These are phyloP conservation scores for Odontamblyopus lacepedii DNA, from an alignment of 2,797 vertebrate genomes.

Conservation along the genomic window DNA sequence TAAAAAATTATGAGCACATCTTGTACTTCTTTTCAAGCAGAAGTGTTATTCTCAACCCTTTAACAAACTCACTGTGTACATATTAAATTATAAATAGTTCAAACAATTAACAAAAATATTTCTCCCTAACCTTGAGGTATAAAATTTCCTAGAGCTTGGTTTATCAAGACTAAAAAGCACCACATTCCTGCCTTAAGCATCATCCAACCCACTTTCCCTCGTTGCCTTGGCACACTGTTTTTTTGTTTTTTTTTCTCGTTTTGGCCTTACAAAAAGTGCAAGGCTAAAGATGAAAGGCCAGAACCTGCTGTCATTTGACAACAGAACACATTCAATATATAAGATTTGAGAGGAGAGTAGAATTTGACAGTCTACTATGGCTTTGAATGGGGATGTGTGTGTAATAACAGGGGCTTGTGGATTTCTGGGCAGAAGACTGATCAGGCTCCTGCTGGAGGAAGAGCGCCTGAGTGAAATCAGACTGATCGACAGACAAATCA, in stretches of 20 bases:
- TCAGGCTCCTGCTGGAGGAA: slow-evolving; percentile 84
- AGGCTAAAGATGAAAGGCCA: slow-evolving; percentile 22
- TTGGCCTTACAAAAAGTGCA: slow-evolving; percentile 41
- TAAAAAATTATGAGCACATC: background rate
- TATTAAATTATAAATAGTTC: background rate
- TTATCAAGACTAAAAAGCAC: slow-evolving; percentile 24
- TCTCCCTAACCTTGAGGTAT: slow-evolving; percentile 48
- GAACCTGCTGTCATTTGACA: slow-evolving; percentile 13
- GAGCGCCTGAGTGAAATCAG: slow-evolving; percentile 83
- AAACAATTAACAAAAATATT: background rate
- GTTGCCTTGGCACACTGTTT: slow-evolving; percentile 18
- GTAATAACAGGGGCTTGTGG: slow-evolving; percentile 91
- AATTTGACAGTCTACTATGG: slow-evolving; percentile 53
- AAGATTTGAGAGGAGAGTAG: background rate
- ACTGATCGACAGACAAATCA: slow-evolving; percentile 82
- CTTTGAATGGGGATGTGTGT: slow-evolving; percentile 81
- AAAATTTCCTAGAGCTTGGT: slow-evolving; percentile 31
- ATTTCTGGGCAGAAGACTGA: slow-evolving; percentile 86
- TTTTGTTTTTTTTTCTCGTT: slow-evolving; percentile 27
- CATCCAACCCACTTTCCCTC: slow-evolving; percentile 36
- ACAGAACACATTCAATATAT: slow-evolving; percentile 4
- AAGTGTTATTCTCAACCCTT: too few species aligned
- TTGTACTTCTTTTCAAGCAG: background rate
- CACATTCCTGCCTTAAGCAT: slow-evolving; percentile 25
- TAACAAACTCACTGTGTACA: background rate